Conservation (phyloP, 1,140 invertebrate species). For the Leptinotarsa lineolata region DNA sequence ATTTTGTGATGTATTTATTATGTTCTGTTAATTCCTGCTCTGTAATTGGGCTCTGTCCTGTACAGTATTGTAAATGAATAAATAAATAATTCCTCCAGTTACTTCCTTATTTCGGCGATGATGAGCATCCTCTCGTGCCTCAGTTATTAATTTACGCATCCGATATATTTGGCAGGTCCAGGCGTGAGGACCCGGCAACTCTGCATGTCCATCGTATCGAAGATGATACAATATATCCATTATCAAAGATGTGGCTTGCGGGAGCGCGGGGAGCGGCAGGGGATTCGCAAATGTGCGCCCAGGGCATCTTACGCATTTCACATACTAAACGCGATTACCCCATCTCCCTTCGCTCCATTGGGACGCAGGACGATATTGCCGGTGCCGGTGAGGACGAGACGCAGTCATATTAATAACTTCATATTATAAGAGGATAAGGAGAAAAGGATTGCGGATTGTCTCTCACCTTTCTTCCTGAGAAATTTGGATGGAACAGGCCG, state of each 20-base stretch:
- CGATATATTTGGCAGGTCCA: not conserved
- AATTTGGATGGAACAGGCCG: not conserved
- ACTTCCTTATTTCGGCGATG: not conserved
- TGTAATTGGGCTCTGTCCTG: too few relatives aligned
- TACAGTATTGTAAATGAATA: too few relatives aligned
- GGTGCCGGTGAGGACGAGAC: not conserved
- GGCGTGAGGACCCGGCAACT: not conserved
- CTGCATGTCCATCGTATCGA: constrained; percentile 36
- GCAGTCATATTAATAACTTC: constrained; percentile 21
- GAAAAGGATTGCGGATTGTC: not conserved
- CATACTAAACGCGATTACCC: constrained; percentile 52
- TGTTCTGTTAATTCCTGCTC: too few relatives aligned
- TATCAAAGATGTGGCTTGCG: constrained; percentile 47
- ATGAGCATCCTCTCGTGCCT: not conserved
- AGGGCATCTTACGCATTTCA: constrained; percentile 56
- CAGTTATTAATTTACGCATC: not conserved
- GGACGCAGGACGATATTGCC: constrained; percentile 10
- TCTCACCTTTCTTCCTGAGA: constrained; percentile 5
- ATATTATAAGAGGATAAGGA: constrained; percentile 19
- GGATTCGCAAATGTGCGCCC: constrained; percentile 52
- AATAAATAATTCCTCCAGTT: too few relatives aligned
- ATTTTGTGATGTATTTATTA: too few relatives aligned
- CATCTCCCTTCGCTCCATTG: not conserved
- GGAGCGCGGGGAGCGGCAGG: constrained; percentile 32
- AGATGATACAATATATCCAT: constrained; percentile 56